Conservation (phyloP, 2,797 vertebrate species). For the Phrynocephalus forsythii region DNA sequence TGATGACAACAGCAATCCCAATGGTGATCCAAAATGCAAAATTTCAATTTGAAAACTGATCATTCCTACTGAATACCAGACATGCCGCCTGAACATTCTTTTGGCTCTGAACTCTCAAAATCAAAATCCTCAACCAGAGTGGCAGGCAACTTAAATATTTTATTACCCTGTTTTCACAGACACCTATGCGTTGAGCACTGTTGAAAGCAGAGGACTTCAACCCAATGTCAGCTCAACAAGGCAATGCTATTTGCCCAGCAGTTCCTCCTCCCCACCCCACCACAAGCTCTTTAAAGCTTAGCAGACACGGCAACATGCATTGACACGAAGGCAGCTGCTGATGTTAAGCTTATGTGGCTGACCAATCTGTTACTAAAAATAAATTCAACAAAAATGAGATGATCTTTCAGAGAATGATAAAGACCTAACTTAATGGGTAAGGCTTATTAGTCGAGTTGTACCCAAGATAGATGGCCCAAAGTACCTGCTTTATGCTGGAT, state of each 20-base stretch:
- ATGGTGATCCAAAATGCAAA: background rate
- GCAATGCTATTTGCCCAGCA: slow-evolving; percentile 31
- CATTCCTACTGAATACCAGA: background rate
- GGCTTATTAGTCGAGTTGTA: background rate
- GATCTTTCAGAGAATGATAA: slow-evolving; percentile 20
- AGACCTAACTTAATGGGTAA: background rate
- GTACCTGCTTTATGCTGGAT: background rate
- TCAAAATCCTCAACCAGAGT: background rate
- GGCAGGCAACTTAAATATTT: background rate
- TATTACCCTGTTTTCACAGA: background rate
- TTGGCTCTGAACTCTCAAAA: background rate
- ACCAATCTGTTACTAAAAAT: slow-evolving; percentile 47
- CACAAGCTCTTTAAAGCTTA: slow-evolving; percentile 47
- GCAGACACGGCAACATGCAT: slow-evolving; percentile 35
- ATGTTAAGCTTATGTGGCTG: slow-evolving; percentile 25
- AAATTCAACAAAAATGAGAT: slow-evolving; percentile 29
- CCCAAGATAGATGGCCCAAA: background rate
- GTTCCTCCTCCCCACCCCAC: slow-evolving; percentile 40
- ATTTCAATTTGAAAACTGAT: background rate
- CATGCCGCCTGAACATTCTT: background rate
- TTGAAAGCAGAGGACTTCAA: slow-evolving; percentile 20
- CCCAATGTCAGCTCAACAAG: slow-evolving; percentile 45
- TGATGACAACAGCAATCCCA: too few species aligned
- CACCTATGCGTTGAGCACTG: slow-evolving; percentile 14
- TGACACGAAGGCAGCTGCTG: slow-evolving; percentile 44